Evolutionary conservation across 2,113 vertebrate genomes (phyloP).

Genomic region (Indri indri): DNA sequence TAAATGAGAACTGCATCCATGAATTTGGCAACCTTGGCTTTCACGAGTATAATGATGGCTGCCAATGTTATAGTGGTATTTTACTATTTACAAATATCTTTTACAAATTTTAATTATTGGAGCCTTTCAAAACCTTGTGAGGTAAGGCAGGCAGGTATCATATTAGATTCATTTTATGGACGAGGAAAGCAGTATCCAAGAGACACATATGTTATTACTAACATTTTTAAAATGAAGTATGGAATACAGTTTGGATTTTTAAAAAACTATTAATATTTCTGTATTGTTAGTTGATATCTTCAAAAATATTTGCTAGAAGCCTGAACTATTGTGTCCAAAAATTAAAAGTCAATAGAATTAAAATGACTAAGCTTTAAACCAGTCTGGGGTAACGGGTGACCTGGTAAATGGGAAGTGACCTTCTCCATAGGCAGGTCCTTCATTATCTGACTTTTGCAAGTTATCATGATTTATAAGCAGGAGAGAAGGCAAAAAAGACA

Average conservation of each 20-base stretch:
- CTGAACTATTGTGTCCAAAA: neutral
- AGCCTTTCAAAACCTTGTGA: neutral
- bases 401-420: neutral
- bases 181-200: neutral
- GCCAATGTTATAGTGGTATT: neutral
- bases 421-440: neutral
- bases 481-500: neutral
- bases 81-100: slow-evolving; percentile 8
- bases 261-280: neutral
- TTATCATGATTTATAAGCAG: neutral
- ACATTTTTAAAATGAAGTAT: slow-evolving; percentile 31
- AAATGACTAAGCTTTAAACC: neutral
- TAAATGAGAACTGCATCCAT: neutral
- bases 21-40: neutral
- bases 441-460: neutral
- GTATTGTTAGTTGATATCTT: neutral
- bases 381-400: neutral
- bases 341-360: neutral
- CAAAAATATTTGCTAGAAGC: neutral
- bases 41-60: neutral
- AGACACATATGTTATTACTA: neutral
- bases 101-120: slow-evolving; percentile 26
- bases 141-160: neutral
- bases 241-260: neutral
- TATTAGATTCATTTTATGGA: neutral